These are phyloP conservation scores for Taeniopygia guttata DNA, from an alignment of 2,797 vertebrate genomes.

Conservation along the genomic window DNA sequence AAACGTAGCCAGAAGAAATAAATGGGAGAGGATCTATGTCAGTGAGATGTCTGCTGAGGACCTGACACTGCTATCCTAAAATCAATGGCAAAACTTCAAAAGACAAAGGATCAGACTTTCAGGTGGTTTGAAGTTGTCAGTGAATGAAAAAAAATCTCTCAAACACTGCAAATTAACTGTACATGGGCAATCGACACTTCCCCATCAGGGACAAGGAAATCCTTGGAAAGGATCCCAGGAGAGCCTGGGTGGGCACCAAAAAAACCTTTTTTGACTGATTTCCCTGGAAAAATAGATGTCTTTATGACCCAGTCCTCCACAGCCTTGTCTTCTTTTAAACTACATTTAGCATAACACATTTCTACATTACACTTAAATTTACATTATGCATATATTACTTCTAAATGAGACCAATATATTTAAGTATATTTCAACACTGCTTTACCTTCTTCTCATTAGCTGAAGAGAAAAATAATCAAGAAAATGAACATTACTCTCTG, in stretches of 20 bases:
- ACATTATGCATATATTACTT: background rate
- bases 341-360: background rate
- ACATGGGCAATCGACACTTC: fast-evolving
- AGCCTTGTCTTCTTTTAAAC: background rate
- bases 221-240: background rate
- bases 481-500: background rate
- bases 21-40: background rate
- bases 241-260: background rate
- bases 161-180: background rate
- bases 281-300: background rate
- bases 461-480: background rate
- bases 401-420: background rate
- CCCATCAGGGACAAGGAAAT: background rate
- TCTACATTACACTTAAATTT: background rate
- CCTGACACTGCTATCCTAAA: background rate
- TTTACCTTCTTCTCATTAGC: background rate
- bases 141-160: background rate
- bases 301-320: background rate
- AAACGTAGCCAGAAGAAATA: background rate
- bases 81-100: background rate
- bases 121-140: background rate
- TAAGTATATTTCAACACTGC: background rate
- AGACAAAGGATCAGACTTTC: background rate
- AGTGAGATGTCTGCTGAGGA: background rate
- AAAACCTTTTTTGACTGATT: background rate